Conservation (phyloP, 2,113 vertebrate genomes). For the Chroicocephalus ridibundus region DNA sequence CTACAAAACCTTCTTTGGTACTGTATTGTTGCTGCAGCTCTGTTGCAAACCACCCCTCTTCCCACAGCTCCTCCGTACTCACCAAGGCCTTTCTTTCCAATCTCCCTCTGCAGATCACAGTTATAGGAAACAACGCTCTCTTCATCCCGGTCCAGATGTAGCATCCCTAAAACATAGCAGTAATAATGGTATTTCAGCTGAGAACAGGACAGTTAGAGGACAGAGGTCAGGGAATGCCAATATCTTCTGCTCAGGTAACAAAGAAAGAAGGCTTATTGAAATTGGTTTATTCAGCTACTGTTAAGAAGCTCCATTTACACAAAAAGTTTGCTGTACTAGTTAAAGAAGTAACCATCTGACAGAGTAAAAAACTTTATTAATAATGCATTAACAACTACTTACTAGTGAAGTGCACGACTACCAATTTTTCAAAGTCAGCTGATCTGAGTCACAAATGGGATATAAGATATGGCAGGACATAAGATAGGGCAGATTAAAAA, state of each 20-base stretch:
- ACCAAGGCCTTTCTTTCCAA: background rate
- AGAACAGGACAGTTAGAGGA: background rate
- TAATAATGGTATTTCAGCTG: background rate
- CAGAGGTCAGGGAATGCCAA: background rate
- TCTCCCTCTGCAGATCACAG: background rate
- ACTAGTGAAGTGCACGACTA: background rate
- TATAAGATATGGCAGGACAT: background rate
- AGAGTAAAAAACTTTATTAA: background rate
- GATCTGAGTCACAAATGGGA: background rate
- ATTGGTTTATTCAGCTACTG: background rate
- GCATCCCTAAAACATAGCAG: background rate
- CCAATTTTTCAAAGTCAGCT: background rate
- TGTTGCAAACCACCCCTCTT: background rate
- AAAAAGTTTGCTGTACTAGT: background rate
- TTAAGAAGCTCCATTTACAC: background rate
- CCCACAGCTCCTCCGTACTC: fast-evolving
- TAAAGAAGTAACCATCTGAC: background rate
- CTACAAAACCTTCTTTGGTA: background rate
- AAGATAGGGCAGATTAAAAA: background rate
- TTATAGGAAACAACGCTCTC: background rate
- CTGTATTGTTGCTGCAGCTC: background rate
- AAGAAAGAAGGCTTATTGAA: background rate
- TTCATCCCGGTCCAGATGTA: background rate
- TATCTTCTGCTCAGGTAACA: background rate
- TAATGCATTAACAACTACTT: background rate